These are phyloP conservation scores for Procavia capensis DNA, from an alignment of 2,113 vertebrate genomes.

Conservation along the genomic window DNA sequence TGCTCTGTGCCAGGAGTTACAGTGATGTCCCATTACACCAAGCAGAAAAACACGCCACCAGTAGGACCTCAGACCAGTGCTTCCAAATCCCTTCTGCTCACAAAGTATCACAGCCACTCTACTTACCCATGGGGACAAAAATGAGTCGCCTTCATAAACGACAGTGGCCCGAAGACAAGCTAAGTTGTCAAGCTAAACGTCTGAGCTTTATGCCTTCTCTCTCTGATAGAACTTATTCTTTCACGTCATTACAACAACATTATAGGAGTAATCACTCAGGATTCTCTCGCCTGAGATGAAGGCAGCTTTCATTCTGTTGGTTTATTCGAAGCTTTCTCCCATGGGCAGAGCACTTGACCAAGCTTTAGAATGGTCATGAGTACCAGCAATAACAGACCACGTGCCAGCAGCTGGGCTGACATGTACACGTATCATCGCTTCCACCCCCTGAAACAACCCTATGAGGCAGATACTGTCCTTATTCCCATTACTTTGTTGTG, in stretches of 20 bases:
- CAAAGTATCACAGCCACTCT: neutral
- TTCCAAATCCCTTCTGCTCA: neutral
- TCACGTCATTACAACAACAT: neutral
- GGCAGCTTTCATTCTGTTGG: neutral
- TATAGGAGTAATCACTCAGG: neutral
- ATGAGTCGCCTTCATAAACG: neutral
- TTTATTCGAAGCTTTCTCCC: neutral
- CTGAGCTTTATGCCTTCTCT: neutral
- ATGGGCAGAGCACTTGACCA: neutral
- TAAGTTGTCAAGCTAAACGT: neutral
- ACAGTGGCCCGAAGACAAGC: neutral
- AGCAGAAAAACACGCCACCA: neutral
- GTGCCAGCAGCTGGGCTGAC: neutral
- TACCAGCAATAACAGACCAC: neutral
- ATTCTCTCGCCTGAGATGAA: neutral
- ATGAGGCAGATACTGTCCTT: too few species aligned
- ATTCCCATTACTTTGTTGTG: too few species aligned
- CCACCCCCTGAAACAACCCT: too few species aligned
- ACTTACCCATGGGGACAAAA: neutral
- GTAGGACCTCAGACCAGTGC: neutral
- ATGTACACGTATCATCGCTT: too few species aligned
- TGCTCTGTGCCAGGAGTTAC: too few species aligned
- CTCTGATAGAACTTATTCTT: neutral
- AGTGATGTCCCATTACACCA: rapidly evolving
- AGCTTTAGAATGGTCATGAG: neutral